Percentiles rank a stretch among this genome's conserved stretches.
phyloP scores from a whole-genome alignment of 2,888 invertebrate genomes.

The Cephus pygmeus region DNA sequence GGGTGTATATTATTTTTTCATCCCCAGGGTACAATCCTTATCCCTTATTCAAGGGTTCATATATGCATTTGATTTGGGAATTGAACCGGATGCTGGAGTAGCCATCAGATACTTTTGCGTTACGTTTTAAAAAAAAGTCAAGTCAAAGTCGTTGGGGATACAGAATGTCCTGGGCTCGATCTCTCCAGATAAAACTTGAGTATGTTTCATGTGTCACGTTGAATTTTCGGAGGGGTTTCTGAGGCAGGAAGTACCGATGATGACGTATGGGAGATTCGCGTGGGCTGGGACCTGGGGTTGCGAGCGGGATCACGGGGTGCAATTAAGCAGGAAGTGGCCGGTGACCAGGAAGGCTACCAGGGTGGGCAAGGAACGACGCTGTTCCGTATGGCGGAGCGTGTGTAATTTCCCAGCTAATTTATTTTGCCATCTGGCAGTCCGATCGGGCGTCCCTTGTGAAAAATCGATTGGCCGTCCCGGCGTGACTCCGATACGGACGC shows the following conservation, averaged over 20 bases:
- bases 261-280: slow-evolving; percentile 26
- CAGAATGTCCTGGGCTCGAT: not conserved
- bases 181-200: not conserved
- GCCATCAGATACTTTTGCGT: not conserved
- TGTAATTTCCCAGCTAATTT: slow-evolving; percentile 28
- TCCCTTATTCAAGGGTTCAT: not conserved
- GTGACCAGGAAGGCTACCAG: not conserved
- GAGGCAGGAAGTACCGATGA: slow-evolving; percentile 1
- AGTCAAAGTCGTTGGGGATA: not conserved
- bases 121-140: not conserved
- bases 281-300: slow-evolving; percentile 12
- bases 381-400: not conserved
- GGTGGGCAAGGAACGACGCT: not conserved
- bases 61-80: not conserved
- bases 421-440: slow-evolving; percentile 33
- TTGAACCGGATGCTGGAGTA: not conserved
- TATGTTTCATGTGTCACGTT: not conserved
- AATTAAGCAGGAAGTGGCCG: slow-evolving; percentile 28
- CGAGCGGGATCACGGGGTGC: slow-evolving; percentile 18
- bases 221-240: not conserved
- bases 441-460: slow-evolving; percentile 4
- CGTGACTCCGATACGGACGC: not conserved
- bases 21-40: not conserved
- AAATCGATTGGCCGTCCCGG: slow-evolving; percentile 15
- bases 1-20: not conserved